Evolutionary conservation across 2,797 vertebrate genomes (phyloP).

Genomic region (Oreochromis mossambicus): DNA sequence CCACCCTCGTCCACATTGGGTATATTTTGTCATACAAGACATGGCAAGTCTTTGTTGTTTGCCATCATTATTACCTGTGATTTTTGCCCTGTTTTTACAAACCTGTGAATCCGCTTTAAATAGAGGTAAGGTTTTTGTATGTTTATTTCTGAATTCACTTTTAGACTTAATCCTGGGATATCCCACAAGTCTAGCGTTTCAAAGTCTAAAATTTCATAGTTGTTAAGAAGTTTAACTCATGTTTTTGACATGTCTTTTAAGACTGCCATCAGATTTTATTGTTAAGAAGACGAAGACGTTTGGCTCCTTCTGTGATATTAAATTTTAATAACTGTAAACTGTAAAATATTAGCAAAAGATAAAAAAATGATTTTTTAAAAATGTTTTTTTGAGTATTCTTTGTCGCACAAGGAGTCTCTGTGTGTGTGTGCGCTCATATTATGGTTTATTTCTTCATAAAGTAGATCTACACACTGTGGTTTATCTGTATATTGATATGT

Average conservation of each 20-base stretch:
- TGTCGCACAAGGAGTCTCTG: not conserved
- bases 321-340: not conserved
- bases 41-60: constrained; percentile 33
- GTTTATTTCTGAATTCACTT: not conserved
- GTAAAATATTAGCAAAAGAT: not conserved
- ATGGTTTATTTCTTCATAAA: not conserved
- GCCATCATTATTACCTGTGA: not conserved
- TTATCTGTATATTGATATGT: not conserved
- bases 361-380: not conserved
- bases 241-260: not conserved
- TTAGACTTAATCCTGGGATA: not conserved
- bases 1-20: not conserved
- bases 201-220: not conserved
- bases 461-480: not conserved
- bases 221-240: too few relatives aligned
- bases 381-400: not conserved
- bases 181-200: not conserved
- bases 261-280: not conserved
- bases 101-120: constrained; percentile 5
- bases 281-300: not conserved
- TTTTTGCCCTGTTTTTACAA: not conserved
- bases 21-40: not conserved
- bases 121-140: constrained; percentile 48
- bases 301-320: not conserved
- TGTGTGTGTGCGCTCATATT: not conserved